phyloP scores from a whole-genome alignment of 2,113 vertebrate species.

The Dipodomys stephensi region DNA sequence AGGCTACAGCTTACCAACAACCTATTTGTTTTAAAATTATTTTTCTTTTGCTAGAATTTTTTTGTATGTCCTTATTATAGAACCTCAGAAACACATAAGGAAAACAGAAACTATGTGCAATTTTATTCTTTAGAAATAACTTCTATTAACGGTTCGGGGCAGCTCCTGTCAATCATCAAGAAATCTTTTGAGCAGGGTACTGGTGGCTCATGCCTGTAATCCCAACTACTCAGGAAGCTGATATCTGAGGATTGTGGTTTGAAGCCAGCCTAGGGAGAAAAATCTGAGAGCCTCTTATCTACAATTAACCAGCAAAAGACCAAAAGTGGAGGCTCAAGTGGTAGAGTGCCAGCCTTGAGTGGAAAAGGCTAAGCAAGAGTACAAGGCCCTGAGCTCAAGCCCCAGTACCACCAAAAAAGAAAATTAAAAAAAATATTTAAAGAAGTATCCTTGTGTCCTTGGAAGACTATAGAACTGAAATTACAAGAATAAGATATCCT shows the following conservation, averaged over 20 bases:
- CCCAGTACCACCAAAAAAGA: too few relatives aligned
- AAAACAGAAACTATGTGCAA: constrained; percentile 35
- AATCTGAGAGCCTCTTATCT: too few relatives aligned
- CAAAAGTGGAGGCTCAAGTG: too few relatives aligned
- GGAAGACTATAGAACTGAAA: background rate
- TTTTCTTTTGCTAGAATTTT: background rate
- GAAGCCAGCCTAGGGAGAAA: too few relatives aligned
- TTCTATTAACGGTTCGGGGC: constrained; percentile 33
- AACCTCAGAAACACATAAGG: constrained; percentile 46
- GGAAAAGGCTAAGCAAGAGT: too few relatives aligned
- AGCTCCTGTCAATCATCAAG: constrained; percentile 50
- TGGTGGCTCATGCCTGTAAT: too few relatives aligned
- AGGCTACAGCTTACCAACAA: background rate
- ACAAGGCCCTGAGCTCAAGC: too few relatives aligned
- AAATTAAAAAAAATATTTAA: background rate
- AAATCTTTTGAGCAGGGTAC: background rate
- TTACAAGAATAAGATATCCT: constrained; percentile 29
- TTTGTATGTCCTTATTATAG: background rate
- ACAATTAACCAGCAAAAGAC: too few relatives aligned
- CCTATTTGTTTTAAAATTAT: constrained; percentile 10
- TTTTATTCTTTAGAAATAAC: constrained; percentile 32
- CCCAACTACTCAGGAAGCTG: too few relatives aligned
- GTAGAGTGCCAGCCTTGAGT: too few relatives aligned
- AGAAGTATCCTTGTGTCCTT: background rate
- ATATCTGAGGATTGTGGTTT: too few relatives aligned